These are phyloP conservation scores for Tenthredo mesomela DNA, from an alignment of 2,888 invertebrate species.

Conservation along the genomic window DNA sequence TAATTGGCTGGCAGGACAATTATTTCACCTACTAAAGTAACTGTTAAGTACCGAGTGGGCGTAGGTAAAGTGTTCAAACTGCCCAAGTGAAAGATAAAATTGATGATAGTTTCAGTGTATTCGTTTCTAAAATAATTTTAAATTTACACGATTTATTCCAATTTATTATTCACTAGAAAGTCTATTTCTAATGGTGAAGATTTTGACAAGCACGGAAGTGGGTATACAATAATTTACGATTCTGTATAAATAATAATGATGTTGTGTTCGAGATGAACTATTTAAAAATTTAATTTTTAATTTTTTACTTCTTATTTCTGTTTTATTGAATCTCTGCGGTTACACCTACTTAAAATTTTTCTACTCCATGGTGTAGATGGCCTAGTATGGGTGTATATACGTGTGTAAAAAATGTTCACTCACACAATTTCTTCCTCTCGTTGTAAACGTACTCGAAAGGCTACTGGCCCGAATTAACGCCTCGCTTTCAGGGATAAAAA, in stretches of 20 bases:
- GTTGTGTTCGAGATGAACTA: neutral
- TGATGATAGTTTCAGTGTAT: neutral
- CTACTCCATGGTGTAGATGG: neutral
- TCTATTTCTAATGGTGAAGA: neutral
- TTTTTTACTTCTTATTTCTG: neutral
- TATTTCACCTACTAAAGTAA: constrained; percentile 28
- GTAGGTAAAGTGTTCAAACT: neutral
- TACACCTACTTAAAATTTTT: constrained; percentile 8
- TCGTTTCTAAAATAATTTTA: neutral
- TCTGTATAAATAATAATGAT: neutral
- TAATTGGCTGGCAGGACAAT: constrained; percentile 13
- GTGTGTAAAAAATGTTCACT: neutral
- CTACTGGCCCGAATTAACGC: constrained; percentile 51
- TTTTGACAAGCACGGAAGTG: neutral
- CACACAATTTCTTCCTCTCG: constrained; percentile 31
- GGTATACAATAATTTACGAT: neutral
- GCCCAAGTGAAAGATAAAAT: neutral
- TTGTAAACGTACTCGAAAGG: constrained; percentile 47
- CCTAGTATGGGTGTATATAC: neutral
- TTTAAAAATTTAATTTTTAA: neutral
- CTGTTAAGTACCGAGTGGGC: neutral
- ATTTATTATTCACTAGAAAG: neutral
- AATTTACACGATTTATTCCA: neutral
- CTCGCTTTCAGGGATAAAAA: constrained; percentile 51
- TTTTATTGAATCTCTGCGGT: constrained; percentile 14